Evolutionary conservation across 2,113 vertebrate species (phyloP).

Genomic region (Tragelaphus scriptus): DNA sequence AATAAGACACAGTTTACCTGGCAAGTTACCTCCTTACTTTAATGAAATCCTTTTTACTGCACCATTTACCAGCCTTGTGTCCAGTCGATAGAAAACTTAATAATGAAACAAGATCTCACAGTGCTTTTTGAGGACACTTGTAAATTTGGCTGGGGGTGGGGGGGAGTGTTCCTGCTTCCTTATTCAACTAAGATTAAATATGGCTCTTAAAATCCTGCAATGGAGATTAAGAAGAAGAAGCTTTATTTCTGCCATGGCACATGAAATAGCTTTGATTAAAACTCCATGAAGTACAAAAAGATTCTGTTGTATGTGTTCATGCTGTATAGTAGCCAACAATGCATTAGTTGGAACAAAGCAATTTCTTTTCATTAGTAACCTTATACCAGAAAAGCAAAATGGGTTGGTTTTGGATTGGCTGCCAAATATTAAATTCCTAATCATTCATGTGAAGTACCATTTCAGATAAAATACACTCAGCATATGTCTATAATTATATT

Average conservation of each 20-base stretch:
- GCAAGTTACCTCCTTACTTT: conserved; percentile 5
- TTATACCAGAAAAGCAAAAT: background rate
- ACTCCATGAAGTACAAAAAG: background rate
- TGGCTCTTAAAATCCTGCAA: conserved; percentile 52
- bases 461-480: background rate
- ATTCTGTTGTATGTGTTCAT: background rate
- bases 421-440: background rate
- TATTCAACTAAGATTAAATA: conserved; percentile 70
- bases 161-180: conserved; percentile 52
- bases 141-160: conserved; percentile 7
- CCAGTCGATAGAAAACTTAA: conserved; percentile 63
- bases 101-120: conserved; percentile 15
- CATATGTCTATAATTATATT: background rate
- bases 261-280: conserved; percentile 49
- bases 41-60: conserved; percentile 55
- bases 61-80: conserved; percentile 48
- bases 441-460: background rate
- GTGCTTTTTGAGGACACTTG: conserved; percentile 59
- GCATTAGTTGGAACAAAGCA: background rate
- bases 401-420: background rate
- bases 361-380: conserved; percentile 45
- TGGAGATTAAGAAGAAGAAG: conserved; percentile 39
- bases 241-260: conserved; percentile 39
- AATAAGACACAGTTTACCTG: conserved; percentile 19
- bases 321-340: background rate